Conservation (phyloP, 2,888 invertebrate genomes). For the Ctena decussata region DNA sequence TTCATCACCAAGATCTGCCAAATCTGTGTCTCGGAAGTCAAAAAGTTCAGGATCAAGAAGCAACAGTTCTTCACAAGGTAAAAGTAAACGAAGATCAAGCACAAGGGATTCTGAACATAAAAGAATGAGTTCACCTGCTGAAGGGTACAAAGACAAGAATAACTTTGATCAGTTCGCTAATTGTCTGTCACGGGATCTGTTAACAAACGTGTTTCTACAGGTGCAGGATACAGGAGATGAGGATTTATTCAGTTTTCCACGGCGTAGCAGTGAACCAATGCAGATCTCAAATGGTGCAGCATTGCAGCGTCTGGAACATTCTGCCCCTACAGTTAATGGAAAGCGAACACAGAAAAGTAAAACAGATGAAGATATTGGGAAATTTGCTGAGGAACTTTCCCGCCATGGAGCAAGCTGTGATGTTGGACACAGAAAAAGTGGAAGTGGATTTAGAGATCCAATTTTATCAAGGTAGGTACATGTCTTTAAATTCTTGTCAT, state of each 20-base stretch:
- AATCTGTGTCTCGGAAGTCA: not conserved
- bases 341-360: constrained; percentile 64
- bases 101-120: not conserved
- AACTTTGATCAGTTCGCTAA: constrained; percentile 71
- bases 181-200: constrained; percentile 72
- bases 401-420: constrained; percentile 70
- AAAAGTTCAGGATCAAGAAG: not conserved
- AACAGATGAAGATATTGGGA: constrained; percentile 78
- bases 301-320: constrained; percentile 62
- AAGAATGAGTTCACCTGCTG: not conserved
- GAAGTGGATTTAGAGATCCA: constrained; percentile 81
- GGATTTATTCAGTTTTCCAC: constrained; percentile 31
- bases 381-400: constrained; percentile 67
- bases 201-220: constrained; percentile 81
- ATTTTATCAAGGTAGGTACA: constrained; percentile 78
- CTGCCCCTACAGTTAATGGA: constrained; percentile 51
- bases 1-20: not conserved
- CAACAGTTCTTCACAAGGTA: not conserved
- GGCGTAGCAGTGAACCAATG: constrained; percentile 82
- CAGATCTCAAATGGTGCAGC: constrained; percentile 74
- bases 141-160: constrained; percentile 36
- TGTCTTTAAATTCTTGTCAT: no score
- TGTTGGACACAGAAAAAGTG: constrained; percentile 64
- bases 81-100: not conserved
- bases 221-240: constrained; percentile 58